phyloP scores from a whole-genome alignment of 2,888 invertebrate genomes.

The Bellardia bayeri region DNA sequence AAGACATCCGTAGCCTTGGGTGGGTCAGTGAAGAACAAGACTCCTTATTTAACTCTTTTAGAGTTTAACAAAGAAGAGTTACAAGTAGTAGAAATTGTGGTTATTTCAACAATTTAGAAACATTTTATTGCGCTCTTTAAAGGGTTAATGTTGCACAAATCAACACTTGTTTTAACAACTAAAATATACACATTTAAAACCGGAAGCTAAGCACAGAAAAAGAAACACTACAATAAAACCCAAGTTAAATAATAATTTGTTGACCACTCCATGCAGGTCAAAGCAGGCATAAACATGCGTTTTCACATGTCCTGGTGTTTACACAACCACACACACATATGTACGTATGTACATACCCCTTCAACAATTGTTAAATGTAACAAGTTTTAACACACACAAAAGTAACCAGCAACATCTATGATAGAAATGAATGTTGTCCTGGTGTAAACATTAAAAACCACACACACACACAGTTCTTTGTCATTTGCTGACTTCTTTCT shows the following conservation, averaged over 20 bases:
- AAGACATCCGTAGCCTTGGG: conserved; percentile 33
- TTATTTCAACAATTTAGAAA: not conserved
- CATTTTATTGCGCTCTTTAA: not conserved
- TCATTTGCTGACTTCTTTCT: conserved; percentile 30
- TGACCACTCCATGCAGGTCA: conserved; percentile 54
- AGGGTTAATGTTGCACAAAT: conserved; percentile 41
- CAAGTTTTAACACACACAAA: conserved; percentile 14
- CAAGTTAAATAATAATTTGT: conserved; percentile 68
- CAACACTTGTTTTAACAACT: not conserved
- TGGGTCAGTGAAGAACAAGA: not conserved
- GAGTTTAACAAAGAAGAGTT: not conserved
- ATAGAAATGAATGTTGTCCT: conserved; percentile 56
- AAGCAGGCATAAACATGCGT: conserved; percentile 32
- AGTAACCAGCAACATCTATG: conserved; percentile 3
- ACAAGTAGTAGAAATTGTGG: too few relatives aligned
- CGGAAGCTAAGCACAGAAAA: conserved; percentile 57
- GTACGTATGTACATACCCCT: not conserved
- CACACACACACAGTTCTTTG: conserved; percentile 34
- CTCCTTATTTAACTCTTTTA: not conserved
- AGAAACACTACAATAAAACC: conserved; percentile 40
- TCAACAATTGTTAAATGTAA: conserved; percentile 42
- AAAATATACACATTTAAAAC: conserved; percentile 60
- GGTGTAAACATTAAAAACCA: conserved; percentile 55
- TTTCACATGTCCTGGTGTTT: conserved; percentile 47
- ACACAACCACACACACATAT: not conserved